Conservation (phyloP, 2,113 vertebrate species). For the Talpa occidentalis region DNA sequence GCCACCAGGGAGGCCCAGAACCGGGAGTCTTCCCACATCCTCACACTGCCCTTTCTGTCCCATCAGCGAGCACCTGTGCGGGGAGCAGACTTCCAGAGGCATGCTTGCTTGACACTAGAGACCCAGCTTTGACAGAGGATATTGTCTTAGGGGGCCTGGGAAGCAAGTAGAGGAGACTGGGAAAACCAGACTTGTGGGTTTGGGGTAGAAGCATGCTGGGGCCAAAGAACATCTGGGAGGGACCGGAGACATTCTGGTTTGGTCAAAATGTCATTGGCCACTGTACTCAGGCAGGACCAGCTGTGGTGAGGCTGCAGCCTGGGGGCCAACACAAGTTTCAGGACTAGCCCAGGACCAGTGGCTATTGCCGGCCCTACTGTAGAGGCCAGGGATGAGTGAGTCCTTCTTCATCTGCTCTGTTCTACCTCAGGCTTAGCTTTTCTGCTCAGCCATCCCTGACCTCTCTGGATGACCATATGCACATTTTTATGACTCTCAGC, state of each 20-base stretch:
- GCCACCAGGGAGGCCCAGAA: no score
- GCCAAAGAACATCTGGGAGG: neutral
- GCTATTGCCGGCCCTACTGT: neutral
- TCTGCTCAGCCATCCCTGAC: neutral
- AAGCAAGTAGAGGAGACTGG: neutral
- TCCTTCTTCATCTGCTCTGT: neutral
- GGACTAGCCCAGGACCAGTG: neutral
- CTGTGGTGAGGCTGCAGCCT: neutral
- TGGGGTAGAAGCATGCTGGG: neutral
- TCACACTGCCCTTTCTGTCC: neutral
- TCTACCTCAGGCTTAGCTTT: neutral
- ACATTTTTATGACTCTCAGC: neutral
- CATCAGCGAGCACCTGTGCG: accelerated
- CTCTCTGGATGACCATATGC: neutral
- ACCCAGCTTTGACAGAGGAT: neutral
- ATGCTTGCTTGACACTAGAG: neutral
- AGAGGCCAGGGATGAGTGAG: neutral
- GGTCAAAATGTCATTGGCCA: neutral
- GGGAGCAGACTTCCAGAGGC: neutral
- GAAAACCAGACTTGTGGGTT: neutral
- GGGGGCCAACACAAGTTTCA: neutral
- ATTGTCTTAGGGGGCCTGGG: no score
- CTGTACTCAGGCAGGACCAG: neutral
- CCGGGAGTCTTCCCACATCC: neutral
- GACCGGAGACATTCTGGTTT: neutral